phyloP scores from a whole-genome alignment of 2,797 vertebrate species.

The Danio kyathit region DNA sequence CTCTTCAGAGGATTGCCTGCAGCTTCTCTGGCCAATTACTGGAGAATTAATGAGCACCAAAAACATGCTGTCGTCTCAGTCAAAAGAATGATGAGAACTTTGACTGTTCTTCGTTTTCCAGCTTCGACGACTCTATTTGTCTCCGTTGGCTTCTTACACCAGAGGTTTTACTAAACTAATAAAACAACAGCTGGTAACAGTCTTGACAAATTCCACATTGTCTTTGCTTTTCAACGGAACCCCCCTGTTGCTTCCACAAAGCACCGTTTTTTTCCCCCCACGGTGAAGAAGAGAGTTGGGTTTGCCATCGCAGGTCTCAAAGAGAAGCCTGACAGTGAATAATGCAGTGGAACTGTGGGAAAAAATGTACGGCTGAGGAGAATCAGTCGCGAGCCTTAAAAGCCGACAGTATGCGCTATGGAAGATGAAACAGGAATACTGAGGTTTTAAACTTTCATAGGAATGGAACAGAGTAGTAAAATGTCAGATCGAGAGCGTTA shows the following conservation, averaged over 20 bases:
- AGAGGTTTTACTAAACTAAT: slow-evolving; percentile 42
- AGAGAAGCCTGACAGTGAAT: slow-evolving; percentile 74
- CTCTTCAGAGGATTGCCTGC: background rate
- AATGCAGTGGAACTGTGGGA: slow-evolving; percentile 73
- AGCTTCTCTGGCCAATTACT: slow-evolving; percentile 11
- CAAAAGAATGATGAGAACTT: background rate
- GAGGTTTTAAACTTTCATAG: slow-evolving; percentile 73
- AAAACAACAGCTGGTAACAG: slow-evolving; percentile 48
- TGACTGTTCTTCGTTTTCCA: background rate
- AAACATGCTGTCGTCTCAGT: background rate
- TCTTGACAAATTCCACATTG: slow-evolving; percentile 44
- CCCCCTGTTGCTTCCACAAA: slow-evolving; percentile 12
- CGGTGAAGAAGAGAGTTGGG: slow-evolving; percentile 22
- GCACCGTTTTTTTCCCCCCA: background rate
- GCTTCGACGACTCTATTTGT: background rate
- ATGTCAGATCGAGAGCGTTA: slow-evolving; percentile 1
- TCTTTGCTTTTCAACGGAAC: slow-evolving; percentile 64
- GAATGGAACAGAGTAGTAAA: slow-evolving; percentile 49
- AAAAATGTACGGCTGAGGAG: slow-evolving; percentile 65
- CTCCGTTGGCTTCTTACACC: background rate
- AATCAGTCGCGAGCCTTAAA: slow-evolving; percentile 70
- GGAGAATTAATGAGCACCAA: slow-evolving; percentile 23
- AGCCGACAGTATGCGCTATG: slow-evolving; percentile 63
- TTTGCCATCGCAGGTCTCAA: slow-evolving; percentile 44
- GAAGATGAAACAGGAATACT: slow-evolving; percentile 72